Percentiles rank a stretch among this genome's conserved stretches.
These are phyloP conservation scores for Neopelma chrysocephalum DNA, from an alignment of 2,797 vertebrate species.

Conservation along the genomic window DNA sequence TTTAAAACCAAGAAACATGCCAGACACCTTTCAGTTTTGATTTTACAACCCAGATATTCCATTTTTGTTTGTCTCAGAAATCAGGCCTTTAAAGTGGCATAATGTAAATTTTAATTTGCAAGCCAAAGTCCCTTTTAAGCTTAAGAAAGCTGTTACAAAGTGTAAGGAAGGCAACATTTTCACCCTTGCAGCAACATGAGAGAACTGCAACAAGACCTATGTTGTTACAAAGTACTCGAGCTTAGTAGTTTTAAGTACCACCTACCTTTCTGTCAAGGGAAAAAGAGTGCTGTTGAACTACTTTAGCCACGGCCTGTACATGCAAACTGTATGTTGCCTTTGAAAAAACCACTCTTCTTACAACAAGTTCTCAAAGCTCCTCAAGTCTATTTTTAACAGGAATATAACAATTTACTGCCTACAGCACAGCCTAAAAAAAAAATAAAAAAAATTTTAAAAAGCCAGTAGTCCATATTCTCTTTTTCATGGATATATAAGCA, in stretches of 20 bases:
- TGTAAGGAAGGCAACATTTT: accelerated
- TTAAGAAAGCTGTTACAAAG: neutral
- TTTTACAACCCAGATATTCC: neutral
- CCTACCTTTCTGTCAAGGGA: neutral
- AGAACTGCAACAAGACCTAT: accelerated
- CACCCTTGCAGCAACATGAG: neutral
- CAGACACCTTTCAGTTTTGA: neutral
- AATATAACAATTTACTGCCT: accelerated
- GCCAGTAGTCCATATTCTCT: too few relatives aligned
- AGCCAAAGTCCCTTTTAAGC: neutral
- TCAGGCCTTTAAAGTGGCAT: neutral
- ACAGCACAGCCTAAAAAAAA: too few relatives aligned
- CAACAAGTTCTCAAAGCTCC: neutral
- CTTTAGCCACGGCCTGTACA: accelerated
- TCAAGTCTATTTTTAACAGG: accelerated
- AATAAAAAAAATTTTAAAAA: too few relatives aligned
- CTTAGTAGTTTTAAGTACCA: neutral
- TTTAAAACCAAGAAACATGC: neutral
- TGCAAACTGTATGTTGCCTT: neutral
- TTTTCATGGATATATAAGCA: neutral
- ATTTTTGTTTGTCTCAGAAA: neutral
- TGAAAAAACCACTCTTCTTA: neutral
- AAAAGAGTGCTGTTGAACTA: neutral
- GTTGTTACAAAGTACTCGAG: neutral
- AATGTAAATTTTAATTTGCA: neutral